Conservation (phyloP, 2,113 vertebrate species). For the Globicephala melas region DNA sequence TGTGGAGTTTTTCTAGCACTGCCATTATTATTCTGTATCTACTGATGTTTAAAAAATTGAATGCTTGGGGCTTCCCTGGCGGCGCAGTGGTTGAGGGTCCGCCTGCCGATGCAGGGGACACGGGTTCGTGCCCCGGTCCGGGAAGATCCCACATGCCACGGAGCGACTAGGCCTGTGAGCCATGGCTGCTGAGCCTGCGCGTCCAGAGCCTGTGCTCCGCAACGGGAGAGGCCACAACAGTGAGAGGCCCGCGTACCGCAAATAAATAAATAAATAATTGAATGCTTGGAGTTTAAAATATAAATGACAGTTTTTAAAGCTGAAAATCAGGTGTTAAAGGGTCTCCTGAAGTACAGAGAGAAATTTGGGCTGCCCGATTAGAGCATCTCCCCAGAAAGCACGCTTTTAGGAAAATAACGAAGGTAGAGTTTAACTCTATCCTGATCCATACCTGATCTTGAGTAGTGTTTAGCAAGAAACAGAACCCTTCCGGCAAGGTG, state of each 20-base stretch:
- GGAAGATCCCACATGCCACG: too few relatives aligned
- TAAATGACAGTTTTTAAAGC: slow-evolving; percentile 47
- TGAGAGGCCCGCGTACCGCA: too few relatives aligned
- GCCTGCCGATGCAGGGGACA: too few relatives aligned
- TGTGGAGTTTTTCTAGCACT: not conserved
- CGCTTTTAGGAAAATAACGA: slow-evolving; percentile 7
- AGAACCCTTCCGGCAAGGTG: slow-evolving; percentile 1
- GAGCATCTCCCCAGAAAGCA: not conserved
- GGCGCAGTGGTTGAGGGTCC: too few relatives aligned
- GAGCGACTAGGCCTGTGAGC: fast-evolving
- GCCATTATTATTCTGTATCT: slow-evolving; percentile 50
- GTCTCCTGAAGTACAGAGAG: slow-evolving; percentile 26
- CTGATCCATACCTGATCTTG: not conserved
- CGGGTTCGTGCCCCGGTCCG: too few relatives aligned
- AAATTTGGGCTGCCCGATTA: not conserved
- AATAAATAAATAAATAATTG: slow-evolving; percentile 1
- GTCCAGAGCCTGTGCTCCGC: too few relatives aligned
- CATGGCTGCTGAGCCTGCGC: too few relatives aligned
- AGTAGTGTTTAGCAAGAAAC: not conserved
- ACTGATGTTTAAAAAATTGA: slow-evolving; percentile 37
- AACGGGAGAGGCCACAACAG: too few relatives aligned
- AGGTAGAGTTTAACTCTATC: not conserved
- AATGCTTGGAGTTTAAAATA: slow-evolving; percentile 5
- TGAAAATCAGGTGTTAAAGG: slow-evolving; percentile 56
- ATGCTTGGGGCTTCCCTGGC: not conserved